Base-by-base conservation (phyloP, 2,797 vertebrate genomes). In the Synaphobranchus kaupii region DNA sequence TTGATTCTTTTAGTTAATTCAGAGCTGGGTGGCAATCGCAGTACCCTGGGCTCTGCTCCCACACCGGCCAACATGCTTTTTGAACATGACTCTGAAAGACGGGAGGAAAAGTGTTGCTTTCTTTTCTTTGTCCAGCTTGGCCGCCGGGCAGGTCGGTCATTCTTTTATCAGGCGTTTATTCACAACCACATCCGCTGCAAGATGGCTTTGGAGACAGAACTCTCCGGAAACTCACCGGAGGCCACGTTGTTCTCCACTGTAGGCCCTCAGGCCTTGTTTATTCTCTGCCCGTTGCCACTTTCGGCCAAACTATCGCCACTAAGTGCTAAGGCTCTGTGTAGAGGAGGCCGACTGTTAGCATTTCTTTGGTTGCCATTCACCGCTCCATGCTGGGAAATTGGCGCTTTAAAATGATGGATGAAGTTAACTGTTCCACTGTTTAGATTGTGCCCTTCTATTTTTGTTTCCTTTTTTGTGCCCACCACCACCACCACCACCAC, bases 91-190 rank as follows among this genome's bases (percentile, higher is more conserved):
- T 86, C 91, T 91, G 88, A 89, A 88, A 89, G 94, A 92, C 94
- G 93, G 95, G 93, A 94, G 95, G 96, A 95, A 95, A 66, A 93
- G 92, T 89, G 87, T 88, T 90, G 92, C 93, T 93, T 92, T 88
- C 86, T 84, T 91, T 56, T 71, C 5, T 85, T 86, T 0, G 20
- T 88, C 86, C 83, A 84, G 83, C 88, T 90, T 86, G 86, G 84
- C 52, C 4, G 63, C 47, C 71, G 83, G 44, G 80, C n/a, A 44
- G 85, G 76, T 82, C 60, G 68, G 86, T 89, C 89, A 87, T 90
- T 92, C 4, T 44, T 92, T 93, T 90, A 91, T 90, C 88, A 83
- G 86, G 87, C 86, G 88, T 89, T 91, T 92, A 91, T 93, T 94
- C 92, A 91, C 88, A 91, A 92, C 94, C 90, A 92, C 3, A 20